These are phyloP conservation scores for Creontiades dilutus DNA, from an alignment of 2,888 invertebrate genomes.

Conservation along the genomic window DNA sequence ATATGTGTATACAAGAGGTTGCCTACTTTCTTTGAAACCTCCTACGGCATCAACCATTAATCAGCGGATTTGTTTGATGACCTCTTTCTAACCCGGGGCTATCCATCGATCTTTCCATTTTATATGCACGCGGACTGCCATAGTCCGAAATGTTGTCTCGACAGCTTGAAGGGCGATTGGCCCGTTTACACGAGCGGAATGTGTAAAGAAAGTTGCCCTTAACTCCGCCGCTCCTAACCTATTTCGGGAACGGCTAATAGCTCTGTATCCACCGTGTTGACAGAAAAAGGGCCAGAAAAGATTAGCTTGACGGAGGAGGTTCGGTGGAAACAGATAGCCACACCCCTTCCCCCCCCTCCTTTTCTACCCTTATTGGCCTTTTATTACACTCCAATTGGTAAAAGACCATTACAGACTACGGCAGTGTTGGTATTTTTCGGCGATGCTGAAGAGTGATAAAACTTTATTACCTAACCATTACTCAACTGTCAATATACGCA, in stretches of 20 bases:
- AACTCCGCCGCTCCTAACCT: background rate
- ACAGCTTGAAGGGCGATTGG: background rate
- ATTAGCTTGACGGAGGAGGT: conserved; percentile 39
- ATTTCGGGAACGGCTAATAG: conserved; percentile 36
- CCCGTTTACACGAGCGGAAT: conserved; percentile 21
- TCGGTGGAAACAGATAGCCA: background rate
- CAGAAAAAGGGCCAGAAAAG: conserved; percentile 25
- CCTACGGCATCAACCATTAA: too few species aligned
- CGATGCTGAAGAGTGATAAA: background rate
- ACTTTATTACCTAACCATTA: background rate
- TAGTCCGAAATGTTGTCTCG: background rate
- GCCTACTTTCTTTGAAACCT: too few species aligned
- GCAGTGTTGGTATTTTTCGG: background rate
- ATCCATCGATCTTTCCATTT: background rate
- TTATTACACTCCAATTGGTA: conserved; percentile 20
- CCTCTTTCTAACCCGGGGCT: too few species aligned
- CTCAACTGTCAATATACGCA: too few species aligned
- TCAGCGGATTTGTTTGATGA: too few species aligned
- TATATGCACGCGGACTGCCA: background rate
- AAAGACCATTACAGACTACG: background rate
- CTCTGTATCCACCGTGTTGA: conserved; percentile 34
- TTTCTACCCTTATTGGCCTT: conserved; percentile 7
- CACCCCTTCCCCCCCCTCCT: background rate
- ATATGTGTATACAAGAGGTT: too few species aligned
- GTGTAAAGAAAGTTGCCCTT: conserved; percentile 14